Evolutionary conservation across 2,113 vertebrate genomes (phyloP).

Genomic region (Myrmophylax atrothorax): DNA sequence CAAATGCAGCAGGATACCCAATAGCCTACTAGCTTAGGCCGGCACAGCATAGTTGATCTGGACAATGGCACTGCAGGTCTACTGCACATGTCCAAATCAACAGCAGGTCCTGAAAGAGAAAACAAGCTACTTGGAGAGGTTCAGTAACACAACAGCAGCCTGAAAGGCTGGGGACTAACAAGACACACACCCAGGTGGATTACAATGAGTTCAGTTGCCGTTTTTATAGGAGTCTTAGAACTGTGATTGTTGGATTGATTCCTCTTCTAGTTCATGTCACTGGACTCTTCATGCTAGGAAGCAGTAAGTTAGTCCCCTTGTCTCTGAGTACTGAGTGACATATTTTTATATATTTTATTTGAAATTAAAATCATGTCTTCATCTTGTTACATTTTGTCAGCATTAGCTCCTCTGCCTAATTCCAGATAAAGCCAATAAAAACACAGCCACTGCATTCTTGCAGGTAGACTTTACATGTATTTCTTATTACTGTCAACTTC

Average conservation of each 20-base stretch:
- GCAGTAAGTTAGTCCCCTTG: background rate
- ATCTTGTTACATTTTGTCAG: background rate
- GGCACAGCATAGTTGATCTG: background rate
- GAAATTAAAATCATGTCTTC: background rate
- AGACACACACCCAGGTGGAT: background rate
- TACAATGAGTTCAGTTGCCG: background rate
- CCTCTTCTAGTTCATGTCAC: background rate
- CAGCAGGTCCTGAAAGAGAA: background rate
- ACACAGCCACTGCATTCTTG: background rate
- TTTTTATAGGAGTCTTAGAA: background rate
- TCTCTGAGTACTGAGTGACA: background rate
- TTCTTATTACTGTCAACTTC: constrained; percentile 12
- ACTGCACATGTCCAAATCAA: background rate
- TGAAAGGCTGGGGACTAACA: background rate
- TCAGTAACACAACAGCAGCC: background rate
- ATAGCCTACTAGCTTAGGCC: background rate
- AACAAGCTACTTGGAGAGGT: background rate
- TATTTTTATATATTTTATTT: background rate
- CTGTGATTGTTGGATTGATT: background rate
- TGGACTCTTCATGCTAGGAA: background rate
- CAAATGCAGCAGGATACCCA: background rate
- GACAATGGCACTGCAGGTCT: background rate
- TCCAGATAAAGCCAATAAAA: background rate
- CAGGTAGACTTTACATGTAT: background rate
- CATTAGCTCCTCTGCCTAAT: background rate